Percentiles rank a stretch among this genome's conserved stretches.
Evolutionary conservation across 1,140 invertebrate species (phyloP).

Genomic region (Drosophila obscura): DNA sequence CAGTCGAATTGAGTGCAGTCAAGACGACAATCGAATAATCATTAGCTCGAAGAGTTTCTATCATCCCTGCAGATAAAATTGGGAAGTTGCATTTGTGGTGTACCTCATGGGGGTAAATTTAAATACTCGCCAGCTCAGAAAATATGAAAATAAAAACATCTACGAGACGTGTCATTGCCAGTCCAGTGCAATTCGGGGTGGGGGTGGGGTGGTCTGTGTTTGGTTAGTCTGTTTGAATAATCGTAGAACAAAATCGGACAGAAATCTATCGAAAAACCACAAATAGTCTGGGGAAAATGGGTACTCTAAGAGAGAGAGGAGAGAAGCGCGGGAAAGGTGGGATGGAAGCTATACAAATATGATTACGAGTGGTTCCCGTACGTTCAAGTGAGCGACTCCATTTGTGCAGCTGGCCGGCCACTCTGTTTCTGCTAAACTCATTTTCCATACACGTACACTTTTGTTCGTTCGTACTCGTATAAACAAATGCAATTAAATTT

Average conservation of each 20-base stretch:
- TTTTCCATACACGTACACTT: conserved; percentile 1
- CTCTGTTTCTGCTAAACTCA: conserved; percentile 31
- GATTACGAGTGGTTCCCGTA: conserved; percentile 25
- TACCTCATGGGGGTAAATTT: conserved; percentile 33
- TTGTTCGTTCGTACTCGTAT: conserved; percentile 4
- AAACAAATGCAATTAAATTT: conserved; percentile 71
- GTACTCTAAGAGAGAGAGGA: too few species aligned
- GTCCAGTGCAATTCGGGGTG: too few species aligned
- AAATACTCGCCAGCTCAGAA: conserved; percentile 8
- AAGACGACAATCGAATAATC: too few species aligned
- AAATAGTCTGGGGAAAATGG: not conserved
- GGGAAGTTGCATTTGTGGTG: conserved; percentile 34
- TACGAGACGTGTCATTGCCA: conserved; percentile 28
- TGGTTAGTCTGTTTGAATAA: conserved; percentile 22
- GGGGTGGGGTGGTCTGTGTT: not conserved
- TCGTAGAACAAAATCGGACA: conserved; percentile 44
- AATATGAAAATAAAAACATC: conserved; percentile 21
- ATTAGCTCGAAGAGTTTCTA: too few species aligned
- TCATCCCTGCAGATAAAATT: conserved; percentile 15
- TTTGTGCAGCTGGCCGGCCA: conserved; percentile 19
- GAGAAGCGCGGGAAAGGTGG: too few species aligned
- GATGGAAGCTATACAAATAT: too few species aligned
- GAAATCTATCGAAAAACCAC: conserved; percentile 9
- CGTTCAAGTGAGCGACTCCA: conserved; percentile 30
- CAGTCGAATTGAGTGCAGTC: too few species aligned